Evolutionary conservation across 2,888 invertebrate species (phyloP).

Genomic region (Hemicrepidius hirtus): DNA sequence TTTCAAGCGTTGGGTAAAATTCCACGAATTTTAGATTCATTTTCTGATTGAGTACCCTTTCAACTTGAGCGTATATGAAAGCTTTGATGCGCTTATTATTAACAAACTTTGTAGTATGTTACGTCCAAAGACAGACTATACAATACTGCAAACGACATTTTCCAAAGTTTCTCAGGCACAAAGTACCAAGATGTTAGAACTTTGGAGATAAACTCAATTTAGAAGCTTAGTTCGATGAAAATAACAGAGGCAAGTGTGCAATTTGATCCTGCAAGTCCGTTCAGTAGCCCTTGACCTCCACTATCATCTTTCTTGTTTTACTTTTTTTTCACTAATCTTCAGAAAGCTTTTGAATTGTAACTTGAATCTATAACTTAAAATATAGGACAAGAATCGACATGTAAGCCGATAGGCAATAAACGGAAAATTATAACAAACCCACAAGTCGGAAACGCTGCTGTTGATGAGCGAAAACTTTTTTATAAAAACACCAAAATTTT

Average conservation of each 20-base stretch:
- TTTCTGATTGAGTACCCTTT: neutral
- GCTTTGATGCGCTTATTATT: constrained; percentile 11
- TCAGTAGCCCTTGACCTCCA: neutral
- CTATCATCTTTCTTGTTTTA: neutral
- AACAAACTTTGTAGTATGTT: constrained; percentile 22
- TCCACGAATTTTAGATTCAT: neutral
- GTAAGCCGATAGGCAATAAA: no score
- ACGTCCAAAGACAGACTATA: constrained; percentile 3
- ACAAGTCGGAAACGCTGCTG: no score
- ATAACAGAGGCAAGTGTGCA: constrained; percentile 11
- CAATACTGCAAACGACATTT: constrained; percentile 25
- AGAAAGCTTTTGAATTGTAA: no score
- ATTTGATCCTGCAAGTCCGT: constrained; percentile 13
- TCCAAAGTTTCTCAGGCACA: constrained; percentile 20
- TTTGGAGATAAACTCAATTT: constrained; percentile 21
- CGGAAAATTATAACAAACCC: no score
- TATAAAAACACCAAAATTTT: no score
- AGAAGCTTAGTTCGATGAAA: constrained; percentile 15
- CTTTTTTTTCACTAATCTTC: neutral
- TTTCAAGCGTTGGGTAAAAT: neutral
- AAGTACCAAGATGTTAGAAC: neutral
- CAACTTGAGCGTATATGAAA: neutral
- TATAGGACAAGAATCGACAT: no score
- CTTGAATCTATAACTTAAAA: no score
- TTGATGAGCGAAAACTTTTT: no score